These are phyloP conservation scores for Lithophane socia DNA, from an alignment of 2,888 invertebrate genomes.

Conservation along the genomic window DNA sequence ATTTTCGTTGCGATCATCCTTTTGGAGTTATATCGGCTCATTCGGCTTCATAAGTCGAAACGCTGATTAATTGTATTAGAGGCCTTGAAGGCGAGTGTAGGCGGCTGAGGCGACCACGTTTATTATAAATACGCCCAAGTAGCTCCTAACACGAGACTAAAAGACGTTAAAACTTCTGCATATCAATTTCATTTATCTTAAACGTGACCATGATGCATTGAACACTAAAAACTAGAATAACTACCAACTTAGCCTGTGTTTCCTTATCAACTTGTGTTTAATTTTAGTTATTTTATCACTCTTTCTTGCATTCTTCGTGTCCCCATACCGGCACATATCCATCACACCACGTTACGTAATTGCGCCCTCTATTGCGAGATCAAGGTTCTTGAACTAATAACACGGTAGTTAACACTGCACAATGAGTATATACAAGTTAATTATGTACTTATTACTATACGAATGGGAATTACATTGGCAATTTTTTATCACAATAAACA, in stretches of 20 bases:
- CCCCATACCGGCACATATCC: slow-evolving; percentile 76
- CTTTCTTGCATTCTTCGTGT: slow-evolving; percentile 80
- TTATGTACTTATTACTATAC: slow-evolving; percentile 57
- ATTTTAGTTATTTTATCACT: slow-evolving; percentile 84
- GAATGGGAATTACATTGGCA: slow-evolving; percentile 33
- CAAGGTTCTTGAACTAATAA: slow-evolving; percentile 71
- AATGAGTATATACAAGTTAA: slow-evolving; percentile 58
- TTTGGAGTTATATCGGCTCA: slow-evolving; percentile 66
- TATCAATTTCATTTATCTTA: slow-evolving; percentile 26
- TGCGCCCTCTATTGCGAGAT: slow-evolving; percentile 68
- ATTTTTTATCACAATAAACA: slow-evolving; percentile 59
- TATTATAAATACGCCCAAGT: slow-evolving; percentile 72
- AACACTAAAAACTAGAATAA: slow-evolving; percentile 68
- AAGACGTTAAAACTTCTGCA: slow-evolving; percentile 50
- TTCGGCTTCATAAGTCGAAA: slow-evolving; percentile 70
- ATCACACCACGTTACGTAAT: slow-evolving; percentile 75
- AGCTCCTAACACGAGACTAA: slow-evolving; percentile 46
- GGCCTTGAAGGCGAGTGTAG: slow-evolving; percentile 81
- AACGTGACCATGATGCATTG: slow-evolving; percentile 53
- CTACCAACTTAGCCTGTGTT: slow-evolving; percentile 84
- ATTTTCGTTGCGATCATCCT: slow-evolving; percentile 63
- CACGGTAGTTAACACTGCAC: slow-evolving; percentile 65
- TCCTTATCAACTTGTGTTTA: slow-evolving; percentile 86
- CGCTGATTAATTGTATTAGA: slow-evolving; percentile 75
- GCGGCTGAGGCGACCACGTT: slow-evolving; percentile 77